phyloP scores from a whole-genome alignment of 2,888 invertebrate genomes.

The Drosophila lutescens region DNA sequence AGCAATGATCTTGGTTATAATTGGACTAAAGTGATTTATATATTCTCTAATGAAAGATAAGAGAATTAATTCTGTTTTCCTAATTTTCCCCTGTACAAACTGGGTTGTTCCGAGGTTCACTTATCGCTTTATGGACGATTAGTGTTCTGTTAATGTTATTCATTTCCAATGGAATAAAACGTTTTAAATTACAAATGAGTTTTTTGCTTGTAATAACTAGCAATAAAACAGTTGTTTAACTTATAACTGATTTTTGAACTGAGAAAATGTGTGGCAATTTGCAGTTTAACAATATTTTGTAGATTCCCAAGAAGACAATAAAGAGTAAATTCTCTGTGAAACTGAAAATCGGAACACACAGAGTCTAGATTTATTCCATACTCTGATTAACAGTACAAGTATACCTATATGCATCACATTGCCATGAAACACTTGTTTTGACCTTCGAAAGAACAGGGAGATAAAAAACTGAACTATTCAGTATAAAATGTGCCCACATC shows the following conservation, averaged over 20 bases:
- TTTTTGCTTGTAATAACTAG: no score
- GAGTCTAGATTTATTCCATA: no score
- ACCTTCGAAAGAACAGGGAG: constrained; percentile 5
- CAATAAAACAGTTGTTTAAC: no score
- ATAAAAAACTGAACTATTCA: constrained; percentile 9
- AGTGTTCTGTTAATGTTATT: neutral
- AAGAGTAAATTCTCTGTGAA: neutral
- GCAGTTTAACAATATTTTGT: no score
- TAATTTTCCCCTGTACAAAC: neutral
- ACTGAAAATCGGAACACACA: neutral
- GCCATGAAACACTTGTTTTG: neutral
- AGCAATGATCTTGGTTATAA: constrained; percentile 38
- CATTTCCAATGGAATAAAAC: neutral
- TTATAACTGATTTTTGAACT: no score
- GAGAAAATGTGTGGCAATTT: no score
- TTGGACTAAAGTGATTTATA: constrained; percentile 15
- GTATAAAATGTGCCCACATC: constrained; percentile 6
- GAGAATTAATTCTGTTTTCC: neutral
- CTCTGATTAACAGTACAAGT: no score
- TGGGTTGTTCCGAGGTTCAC: neutral
- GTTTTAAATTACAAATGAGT: no score
- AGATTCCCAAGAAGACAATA: no score
- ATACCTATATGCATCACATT: neutral
- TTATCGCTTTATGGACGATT: neutral
- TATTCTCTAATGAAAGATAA: neutral